Conservation (phyloP, 1,140 invertebrate genomes). For the Luehdorfia chinensis region DNA sequence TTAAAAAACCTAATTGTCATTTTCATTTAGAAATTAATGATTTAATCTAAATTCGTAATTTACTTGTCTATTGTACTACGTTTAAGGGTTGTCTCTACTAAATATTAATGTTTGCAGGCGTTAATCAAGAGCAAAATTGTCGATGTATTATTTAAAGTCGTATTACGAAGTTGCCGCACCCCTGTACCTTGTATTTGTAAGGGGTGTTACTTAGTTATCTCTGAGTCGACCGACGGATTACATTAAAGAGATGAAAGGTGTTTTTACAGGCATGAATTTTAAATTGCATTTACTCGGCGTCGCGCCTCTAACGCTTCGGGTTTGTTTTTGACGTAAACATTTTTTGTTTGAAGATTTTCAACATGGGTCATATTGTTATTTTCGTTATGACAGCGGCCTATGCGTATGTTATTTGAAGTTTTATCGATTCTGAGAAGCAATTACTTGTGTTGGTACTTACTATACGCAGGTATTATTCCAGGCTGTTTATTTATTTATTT, state of each 20-base stretch:
- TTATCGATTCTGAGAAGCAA: too few relatives aligned
- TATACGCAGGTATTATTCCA: too few relatives aligned
- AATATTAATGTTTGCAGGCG: background rate
- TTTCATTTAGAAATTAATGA: too few relatives aligned
- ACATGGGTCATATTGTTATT: slow-evolving; percentile 1
- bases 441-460: too few relatives aligned
- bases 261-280: slow-evolving; percentile 60
- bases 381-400: too few relatives aligned
- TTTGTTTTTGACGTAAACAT: slow-evolving; percentile 30
- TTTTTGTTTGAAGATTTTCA: slow-evolving; percentile 17
- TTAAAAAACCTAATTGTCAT: too few relatives aligned
- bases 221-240: slow-evolving; percentile 37
- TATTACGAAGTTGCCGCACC: slow-evolving; percentile 1
- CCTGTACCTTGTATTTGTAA: background rate
- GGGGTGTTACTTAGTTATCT: slow-evolving; percentile 37
- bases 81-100: background rate
- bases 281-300: slow-evolving; percentile 43
- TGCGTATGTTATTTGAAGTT: too few relatives aligned
- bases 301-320: slow-evolving; percentile 18
- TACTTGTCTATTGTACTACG: too few relatives aligned
- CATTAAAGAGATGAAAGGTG: slow-evolving; percentile 51
- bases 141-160: slow-evolving; percentile 10
- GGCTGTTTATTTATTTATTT: too few relatives aligned
- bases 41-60: too few relatives aligned
- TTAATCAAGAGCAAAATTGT: slow-evolving; percentile 9